Evolutionary conservation across 2,113 vertebrate species (phyloP), one percentile per base, ranked within the genome.

Genomic region (Periophthalmus modestus): DNA sequence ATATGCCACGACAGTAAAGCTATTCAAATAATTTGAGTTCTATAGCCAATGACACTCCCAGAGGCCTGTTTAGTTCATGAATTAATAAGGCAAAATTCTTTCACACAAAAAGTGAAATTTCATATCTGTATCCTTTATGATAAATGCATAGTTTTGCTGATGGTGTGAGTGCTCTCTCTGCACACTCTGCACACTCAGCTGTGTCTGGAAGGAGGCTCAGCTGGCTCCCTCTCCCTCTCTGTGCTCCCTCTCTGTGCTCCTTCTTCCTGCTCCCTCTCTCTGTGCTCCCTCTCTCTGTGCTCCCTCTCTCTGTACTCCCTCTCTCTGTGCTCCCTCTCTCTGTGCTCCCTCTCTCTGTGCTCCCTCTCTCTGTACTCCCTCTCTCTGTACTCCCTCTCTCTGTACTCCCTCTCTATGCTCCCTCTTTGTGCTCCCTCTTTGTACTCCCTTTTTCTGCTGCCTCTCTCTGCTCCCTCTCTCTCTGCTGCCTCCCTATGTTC

Each of bases 191-290:
- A 54, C 65, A 63, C 59, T 77, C 81, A 13, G 62, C 34, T 19
- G 5, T 39, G 10, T 65, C 33, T 65, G 62, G 62, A 34, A 65
- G 62, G 62, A 65, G 62, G 62, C 33, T 62, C 28, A 21, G n/a
- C 54, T 65, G 18, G 34, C 72, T 36, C 75, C 73, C 80, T 34
- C n/a, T n/a, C n/a, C n/a, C n/a, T n/a, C 77, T 66, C 73, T 66
- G 43, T 77, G 70, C 79, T 79, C 67, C 81, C 89, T 91, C 89
- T 91, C 92, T 92, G 92, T n/a, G n/a, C n/a, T n/a, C n/a, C n/a
- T n/a, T n/a, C n/a, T n/a, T n/a, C n/a, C n/a, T n/a, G n/a, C n/a
- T n/a, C n/a, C n/a, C n/a, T n/a, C n/a, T n/a, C 77, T 66, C 73
- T 66, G 43, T 77, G 70, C 79, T 79, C 67, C 81, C 89, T 91